phyloP scores from a whole-genome alignment of 2,797 vertebrate genomes.

The Sebastes trivittatus region DNA sequence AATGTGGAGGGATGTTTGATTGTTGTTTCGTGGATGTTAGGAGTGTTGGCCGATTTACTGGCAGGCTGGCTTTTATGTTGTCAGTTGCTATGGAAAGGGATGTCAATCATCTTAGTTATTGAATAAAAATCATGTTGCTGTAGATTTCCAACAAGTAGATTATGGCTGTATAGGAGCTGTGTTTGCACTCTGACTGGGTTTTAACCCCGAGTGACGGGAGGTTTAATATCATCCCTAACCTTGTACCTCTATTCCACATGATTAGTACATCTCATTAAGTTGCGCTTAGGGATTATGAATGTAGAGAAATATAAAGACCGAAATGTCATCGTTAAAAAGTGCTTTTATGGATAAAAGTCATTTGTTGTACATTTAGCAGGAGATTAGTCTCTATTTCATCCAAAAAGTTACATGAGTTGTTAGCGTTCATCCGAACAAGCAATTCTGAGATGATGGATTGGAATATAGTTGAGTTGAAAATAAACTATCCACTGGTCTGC shows the following conservation, averaged over 20 bases:
- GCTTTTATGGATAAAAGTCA: conserved; percentile 6
- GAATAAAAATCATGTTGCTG: conserved; percentile 66
- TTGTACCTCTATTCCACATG: conserved; percentile 30
- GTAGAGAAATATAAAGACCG: not conserved
- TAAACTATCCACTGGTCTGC: not conserved
- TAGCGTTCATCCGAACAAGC: conserved; percentile 6
- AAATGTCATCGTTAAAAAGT: conserved; percentile 29
- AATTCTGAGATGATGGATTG: conserved; percentile 29
- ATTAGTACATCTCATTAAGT: conserved; percentile 30
- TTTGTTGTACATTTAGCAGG: conserved; percentile 30
- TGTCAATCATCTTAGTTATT: conserved; percentile 73
- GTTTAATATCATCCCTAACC: conserved; percentile 3
- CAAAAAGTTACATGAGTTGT: not conserved
- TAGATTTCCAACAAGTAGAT: conserved; percentile 68
- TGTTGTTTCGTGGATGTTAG: conserved; percentile 68
- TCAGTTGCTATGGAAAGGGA: conserved; percentile 61
- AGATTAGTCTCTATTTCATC: conserved; percentile 29
- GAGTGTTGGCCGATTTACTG: conserved; percentile 73
- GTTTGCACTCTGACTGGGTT: conserved; percentile 52
- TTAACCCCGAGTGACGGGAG: conserved; percentile 35
- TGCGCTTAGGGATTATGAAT: conserved; percentile 33
- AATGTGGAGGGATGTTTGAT: conserved; percentile 69
- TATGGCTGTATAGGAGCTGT: conserved; percentile 36
- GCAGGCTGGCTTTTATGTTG: conserved; percentile 77
- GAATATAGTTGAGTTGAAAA: conserved; percentile 6